phyloP scores from a whole-genome alignment of 2,888 invertebrate species.

The Luperina nickerlii region DNA sequence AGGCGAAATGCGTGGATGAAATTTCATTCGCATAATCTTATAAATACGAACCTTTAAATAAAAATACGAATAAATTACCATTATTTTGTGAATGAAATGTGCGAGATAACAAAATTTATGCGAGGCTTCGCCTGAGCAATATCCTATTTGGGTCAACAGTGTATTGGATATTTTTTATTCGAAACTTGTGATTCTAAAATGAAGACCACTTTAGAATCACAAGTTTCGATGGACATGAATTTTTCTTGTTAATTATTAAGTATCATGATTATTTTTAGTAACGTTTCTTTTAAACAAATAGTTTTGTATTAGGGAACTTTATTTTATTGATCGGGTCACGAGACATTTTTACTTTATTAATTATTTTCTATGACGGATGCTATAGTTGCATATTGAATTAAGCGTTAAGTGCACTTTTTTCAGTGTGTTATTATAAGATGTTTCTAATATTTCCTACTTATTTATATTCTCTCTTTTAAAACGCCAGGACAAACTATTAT shows the following conservation, averaged over 20 bases:
- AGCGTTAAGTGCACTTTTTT: neutral
- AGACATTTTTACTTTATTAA: neutral
- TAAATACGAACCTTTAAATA: slow-evolving; percentile 45
- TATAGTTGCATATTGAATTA: neutral
- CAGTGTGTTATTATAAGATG: neutral
- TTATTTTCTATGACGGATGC: too few species aligned
- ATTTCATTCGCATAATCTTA: neutral
- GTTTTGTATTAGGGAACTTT: neutral
- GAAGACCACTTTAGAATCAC: too few species aligned
- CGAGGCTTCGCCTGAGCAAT: slow-evolving; percentile 38
- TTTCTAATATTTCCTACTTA: neutral
- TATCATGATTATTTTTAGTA: neutral
- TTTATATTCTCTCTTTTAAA: neutral
- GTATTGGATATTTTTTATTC: slow-evolving; percentile 37
- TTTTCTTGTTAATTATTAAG: neutral
- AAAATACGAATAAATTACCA: slow-evolving; percentile 57
- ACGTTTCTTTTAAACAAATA: neutral
- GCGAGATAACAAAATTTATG: slow-evolving; percentile 48
- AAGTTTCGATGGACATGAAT: neutral
- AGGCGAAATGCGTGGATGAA: neutral
- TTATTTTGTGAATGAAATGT: slow-evolving; percentile 58
- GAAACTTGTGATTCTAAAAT: slow-evolving; percentile 22
- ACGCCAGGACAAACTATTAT: neutral
- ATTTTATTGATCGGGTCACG: neutral
- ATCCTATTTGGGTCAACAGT: slow-evolving; percentile 58